These are phyloP conservation scores for Eurosta solidaginis DNA, from an alignment of 1,140 invertebrate genomes.

Conservation along the genomic window DNA sequence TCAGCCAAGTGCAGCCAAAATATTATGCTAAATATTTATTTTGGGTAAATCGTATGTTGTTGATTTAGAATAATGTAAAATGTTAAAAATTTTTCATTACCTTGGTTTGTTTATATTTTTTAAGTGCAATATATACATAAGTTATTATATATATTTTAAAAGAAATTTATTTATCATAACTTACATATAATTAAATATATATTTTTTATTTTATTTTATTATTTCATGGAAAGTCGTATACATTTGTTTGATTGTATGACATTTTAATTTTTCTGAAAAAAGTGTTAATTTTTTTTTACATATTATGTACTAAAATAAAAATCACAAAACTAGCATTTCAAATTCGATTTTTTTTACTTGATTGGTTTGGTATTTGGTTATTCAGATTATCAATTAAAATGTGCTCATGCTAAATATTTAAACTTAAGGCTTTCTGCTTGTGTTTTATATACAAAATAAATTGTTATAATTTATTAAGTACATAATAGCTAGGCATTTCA, in stretches of 20 bases:
- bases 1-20: background rate
- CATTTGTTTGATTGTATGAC: conserved; percentile 53
- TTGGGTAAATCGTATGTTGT: conserved; percentile 21
- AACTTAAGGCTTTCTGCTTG: too few species aligned
- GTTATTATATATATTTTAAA: background rate
- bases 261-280: background rate
- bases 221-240: conserved; percentile 58
- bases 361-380: too few species aligned
- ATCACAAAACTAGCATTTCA: too few species aligned
- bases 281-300: background rate
- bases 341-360: too few species aligned
- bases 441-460: too few species aligned
- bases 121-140: conserved; percentile 3
- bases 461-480: too few species aligned
- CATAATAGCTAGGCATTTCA: too few species aligned
- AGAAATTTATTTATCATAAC: background rate
- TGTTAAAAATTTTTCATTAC: background rate
- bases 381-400: too few species aligned
- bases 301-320: too few species aligned
- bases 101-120: background rate
- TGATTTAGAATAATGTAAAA: background rate
- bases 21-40: conserved; percentile 19
- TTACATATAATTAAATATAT: too few species aligned
- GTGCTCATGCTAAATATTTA: too few species aligned
- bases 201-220: background rate